Conservation (phyloP, 1,140 invertebrate genomes). For the Orius laevigatus region DNA sequence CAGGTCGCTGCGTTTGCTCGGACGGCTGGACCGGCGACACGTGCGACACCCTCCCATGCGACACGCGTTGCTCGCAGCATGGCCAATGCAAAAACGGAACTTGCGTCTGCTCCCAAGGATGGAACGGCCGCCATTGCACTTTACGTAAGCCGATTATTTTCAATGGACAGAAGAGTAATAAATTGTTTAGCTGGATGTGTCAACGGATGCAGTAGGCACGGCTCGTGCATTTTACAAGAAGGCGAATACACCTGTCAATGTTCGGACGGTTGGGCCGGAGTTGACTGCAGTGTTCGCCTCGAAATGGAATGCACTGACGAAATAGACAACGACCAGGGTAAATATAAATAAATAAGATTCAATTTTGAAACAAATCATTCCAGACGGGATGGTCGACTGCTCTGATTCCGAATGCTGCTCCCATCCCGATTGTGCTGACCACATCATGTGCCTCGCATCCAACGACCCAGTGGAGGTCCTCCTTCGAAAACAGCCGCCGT, state of each 20-base stretch:
- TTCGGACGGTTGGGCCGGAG: conserved; percentile 77
- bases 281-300: conserved; percentile 73
- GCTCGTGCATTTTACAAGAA: conserved; percentile 69
- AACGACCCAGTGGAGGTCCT: conserved; percentile 91
- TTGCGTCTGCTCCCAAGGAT: conserved; percentile 89
- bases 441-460: conserved; percentile 85
- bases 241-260: conserved; percentile 85
- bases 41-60: conserved; percentile 79
- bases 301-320: conserved; percentile 88
- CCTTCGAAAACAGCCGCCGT: conserved; percentile 84
- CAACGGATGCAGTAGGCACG: conserved; percentile 79
- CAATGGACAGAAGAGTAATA: not conserved
- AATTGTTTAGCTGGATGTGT: conserved; percentile 72
- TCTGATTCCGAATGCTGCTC: conserved; percentile 92
- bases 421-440: conserved; percentile 62
- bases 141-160: conserved; percentile 70
- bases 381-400: conserved; percentile 95
- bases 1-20: conserved; percentile 74
- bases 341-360: conserved; percentile 20
- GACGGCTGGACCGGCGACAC: conserved; percentile 79
- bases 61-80: conserved; percentile 80
- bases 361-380: conserved; percentile 13
- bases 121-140: conserved; percentile 93
- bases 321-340: conserved; percentile 92
- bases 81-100: conserved; percentile 95